Evolutionary conservation across 1,140 invertebrate genomes (phyloP), one percentile per base, ranked within the genome.

Genomic region (fruit fly (Drosophila melanogaster)): DNA sequence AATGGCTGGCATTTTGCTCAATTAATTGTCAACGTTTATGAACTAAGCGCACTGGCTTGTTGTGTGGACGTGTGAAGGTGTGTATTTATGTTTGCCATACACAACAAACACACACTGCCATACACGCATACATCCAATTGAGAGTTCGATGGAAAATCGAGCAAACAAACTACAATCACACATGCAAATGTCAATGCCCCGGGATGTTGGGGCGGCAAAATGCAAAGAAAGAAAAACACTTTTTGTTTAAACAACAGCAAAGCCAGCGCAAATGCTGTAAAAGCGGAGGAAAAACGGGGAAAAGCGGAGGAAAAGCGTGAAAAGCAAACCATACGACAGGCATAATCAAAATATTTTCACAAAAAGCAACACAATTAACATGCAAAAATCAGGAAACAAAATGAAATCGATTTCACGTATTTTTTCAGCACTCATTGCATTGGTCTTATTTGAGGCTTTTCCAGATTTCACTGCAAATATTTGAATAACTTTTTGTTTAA

Each of bases 21-120:
- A 89, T 84, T 89, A 89, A 89, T 89, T 89, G 84, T 89, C 77
- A 89, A 84, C 84, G 77, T 80, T 89, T 89, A 89, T 86, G 83
- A 86, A 81, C 75, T 86, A 76, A 83, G 47, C 56, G 47, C 56
- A 60, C 61, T 76, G 30, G 8, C 26, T 43, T 41, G 59, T 43
- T 41, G 17, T 19, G 15, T 30, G 2, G 4, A 26, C n/a, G 37
- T 46, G 4, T 17, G 22, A 11, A 38, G 43, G 53, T 60, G 54
- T 37, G 50, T 58, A 12, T 17, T 69, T 81, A 51, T 75, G 65
- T 72, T 81, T 79, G 59, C 14, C 44, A 56, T 60, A 71, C 54
- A 59, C 47, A 40, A 55, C 50, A 60, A 49, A 54, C 44, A 61
- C 15, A 8, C 40, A 10, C 26, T 30, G 0, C 26, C 26, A 8